Conservation (phyloP, 64 coral and sea anemone genomes). For the Trachythela sp. region DNA sequence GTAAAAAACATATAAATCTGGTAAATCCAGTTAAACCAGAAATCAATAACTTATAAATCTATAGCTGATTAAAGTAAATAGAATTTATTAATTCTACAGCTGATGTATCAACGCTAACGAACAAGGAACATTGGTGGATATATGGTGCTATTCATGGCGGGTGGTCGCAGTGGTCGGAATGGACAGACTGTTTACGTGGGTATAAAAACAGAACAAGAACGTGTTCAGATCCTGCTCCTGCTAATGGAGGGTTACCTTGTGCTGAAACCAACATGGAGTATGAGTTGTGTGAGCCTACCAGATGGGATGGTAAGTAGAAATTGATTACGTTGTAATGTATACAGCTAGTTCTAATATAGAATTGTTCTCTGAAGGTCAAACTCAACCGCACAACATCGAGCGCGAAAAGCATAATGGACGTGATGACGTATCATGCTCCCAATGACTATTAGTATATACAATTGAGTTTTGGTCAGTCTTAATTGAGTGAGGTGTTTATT, state of each 20-base stretch:
- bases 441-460: no score
- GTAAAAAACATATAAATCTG: no score
- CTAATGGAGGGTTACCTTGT: not conserved
- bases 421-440: no score
- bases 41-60: no score
- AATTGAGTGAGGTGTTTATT: no score
- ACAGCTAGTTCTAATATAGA: not conserved
- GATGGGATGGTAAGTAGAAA: not conserved
- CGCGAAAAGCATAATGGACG: no score
- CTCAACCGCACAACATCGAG: no score
- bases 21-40: no score
- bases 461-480: no score
- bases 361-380: no score
- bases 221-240: not conserved
- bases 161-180: not conserved
- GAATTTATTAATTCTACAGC: not conserved
- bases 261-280: not conserved
- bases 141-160: not conserved
- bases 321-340: not conserved
- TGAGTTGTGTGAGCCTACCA: not conserved
- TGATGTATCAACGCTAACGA: not conserved
- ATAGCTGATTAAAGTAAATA: no score
- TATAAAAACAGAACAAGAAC: constrained; percentile 9
- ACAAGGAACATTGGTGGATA: not conserved
- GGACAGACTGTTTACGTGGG: not conserved